These are phyloP conservation scores for Zaprionus lineosus DNA, from an alignment of 2,888 invertebrate genomes.

Conservation along the genomic window DNA sequence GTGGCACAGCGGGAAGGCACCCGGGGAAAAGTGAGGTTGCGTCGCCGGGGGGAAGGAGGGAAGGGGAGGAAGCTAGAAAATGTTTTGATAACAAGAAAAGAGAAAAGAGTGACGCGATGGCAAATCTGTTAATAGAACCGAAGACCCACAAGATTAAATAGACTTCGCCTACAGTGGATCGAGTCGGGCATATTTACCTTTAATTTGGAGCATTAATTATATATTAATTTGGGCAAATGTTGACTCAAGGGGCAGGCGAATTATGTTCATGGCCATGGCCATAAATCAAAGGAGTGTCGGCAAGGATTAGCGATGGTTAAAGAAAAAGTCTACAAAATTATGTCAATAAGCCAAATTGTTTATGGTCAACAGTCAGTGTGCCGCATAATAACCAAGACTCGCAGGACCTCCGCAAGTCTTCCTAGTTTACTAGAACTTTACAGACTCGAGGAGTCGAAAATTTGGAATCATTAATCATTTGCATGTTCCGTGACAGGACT, in stretches of 20 bases:
- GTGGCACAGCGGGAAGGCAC: slow-evolving; percentile 19
- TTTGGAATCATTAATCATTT: slow-evolving; percentile 66
- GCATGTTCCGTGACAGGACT: slow-evolving; percentile 38
- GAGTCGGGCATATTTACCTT: slow-evolving; percentile 56
- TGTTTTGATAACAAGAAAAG: slow-evolving; percentile 32
- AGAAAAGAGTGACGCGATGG: too few relatives aligned
- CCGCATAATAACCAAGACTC: slow-evolving; percentile 20
- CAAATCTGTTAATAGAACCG: slow-evolving; percentile 33
- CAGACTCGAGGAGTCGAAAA: slow-evolving; percentile 13
- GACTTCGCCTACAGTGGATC: neutral
- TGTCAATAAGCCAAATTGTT: slow-evolving; percentile 72
- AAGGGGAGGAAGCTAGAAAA: too few relatives aligned
- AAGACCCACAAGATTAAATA: neutral
- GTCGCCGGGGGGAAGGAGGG: too few relatives aligned
- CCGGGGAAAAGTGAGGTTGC: too few relatives aligned
- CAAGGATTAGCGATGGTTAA: slow-evolving; percentile 44
- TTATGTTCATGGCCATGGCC: slow-evolving; percentile 62
- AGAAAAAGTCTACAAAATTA: slow-evolving; percentile 57
- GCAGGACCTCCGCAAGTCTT: too few relatives aligned
- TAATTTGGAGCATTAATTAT: slow-evolving; percentile 71
- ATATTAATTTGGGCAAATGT: slow-evolving; percentile 59
- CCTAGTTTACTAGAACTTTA: too few relatives aligned
- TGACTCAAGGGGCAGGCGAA: slow-evolving; percentile 53
- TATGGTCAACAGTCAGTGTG: slow-evolving; percentile 23
- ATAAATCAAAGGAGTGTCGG: slow-evolving; percentile 49